Evolutionary conservation across 2,888 invertebrate genomes (phyloP).

Genomic region (Furcula furcula): DNA sequence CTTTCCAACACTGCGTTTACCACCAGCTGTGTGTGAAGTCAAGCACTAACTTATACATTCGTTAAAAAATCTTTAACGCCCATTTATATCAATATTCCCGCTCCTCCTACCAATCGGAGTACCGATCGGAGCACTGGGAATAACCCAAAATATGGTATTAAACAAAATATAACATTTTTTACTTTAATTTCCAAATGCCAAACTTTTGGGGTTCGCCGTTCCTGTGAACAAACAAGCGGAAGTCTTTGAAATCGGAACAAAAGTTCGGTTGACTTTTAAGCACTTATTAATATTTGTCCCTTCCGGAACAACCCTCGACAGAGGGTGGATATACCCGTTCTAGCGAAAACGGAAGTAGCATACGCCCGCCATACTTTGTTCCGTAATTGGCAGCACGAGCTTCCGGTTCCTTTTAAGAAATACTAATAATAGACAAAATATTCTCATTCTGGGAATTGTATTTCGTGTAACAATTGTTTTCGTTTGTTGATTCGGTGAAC

Average conservation of each 20-base stretch:
- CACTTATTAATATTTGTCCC: conserved; percentile 69
- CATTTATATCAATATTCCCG: too few species aligned
- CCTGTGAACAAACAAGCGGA: conserved; percentile 14
- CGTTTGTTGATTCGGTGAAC: not conserved
- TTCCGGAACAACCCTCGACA: conserved; percentile 71
- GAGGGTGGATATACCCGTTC: conserved; percentile 65
- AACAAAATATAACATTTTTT: too few species aligned
- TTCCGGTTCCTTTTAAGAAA: conserved; percentile 57
- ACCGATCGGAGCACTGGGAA: too few species aligned
- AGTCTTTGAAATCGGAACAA: conserved; percentile 55
- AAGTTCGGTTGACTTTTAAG: conserved; percentile 65
- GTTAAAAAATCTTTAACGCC: too few species aligned
- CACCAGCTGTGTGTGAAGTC: too few species aligned
- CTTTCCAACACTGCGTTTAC: too few species aligned
- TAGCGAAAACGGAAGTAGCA: conserved; percentile 76
- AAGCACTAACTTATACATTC: too few species aligned
- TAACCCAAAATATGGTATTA: too few species aligned
- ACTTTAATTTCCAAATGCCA: not conserved
- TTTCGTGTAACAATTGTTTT: not conserved
- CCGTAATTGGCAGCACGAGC: conserved; percentile 75
- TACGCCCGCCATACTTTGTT: conserved; percentile 66
- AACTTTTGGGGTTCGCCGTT: not conserved
- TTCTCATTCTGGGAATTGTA: conserved; percentile 16
- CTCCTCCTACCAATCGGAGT: too few species aligned
- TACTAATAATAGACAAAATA: conserved; percentile 34